Conservation (phyloP, 2,113 vertebrate species). For the Zosterops pallidus region DNA sequence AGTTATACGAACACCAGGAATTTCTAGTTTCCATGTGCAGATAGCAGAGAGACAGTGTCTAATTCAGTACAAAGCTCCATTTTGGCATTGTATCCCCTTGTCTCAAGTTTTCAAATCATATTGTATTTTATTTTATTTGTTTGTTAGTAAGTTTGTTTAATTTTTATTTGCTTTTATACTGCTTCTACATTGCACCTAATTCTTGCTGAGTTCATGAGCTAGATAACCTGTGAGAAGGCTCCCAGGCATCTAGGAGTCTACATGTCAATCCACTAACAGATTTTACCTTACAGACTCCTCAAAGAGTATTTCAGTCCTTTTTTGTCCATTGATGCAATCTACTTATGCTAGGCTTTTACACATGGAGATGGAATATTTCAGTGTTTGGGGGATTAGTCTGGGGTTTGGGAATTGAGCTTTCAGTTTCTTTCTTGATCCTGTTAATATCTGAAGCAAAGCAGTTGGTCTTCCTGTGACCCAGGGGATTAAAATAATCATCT, state of each 20-base stretch:
- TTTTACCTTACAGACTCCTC: neutral
- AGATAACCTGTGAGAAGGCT: rapidly evolving
- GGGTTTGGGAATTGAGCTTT: neutral
- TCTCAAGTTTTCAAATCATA: neutral
- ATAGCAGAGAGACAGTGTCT: neutral
- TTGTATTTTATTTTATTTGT: neutral
- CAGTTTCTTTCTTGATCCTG: neutral
- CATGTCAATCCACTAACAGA: neutral
- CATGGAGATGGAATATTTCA: neutral
- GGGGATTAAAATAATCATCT: neutral
- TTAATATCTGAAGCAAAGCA: neutral
- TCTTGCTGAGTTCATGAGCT: neutral
- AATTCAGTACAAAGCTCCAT: neutral
- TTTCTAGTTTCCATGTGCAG: neutral
- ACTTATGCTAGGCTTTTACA: neutral
- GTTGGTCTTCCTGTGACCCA: neutral
- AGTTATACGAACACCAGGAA: neutral
- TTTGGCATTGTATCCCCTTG: neutral
- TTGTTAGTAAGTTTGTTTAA: neutral
- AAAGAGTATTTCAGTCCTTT: neutral
- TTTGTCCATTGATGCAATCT: neutral
- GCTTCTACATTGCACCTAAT: neutral
- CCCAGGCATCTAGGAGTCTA: neutral
- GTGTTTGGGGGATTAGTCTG: neutral
- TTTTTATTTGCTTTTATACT: neutral